phyloP scores from a whole-genome alignment of 2,797 vertebrate genomes.

The Phrynocephalus forsythii region DNA sequence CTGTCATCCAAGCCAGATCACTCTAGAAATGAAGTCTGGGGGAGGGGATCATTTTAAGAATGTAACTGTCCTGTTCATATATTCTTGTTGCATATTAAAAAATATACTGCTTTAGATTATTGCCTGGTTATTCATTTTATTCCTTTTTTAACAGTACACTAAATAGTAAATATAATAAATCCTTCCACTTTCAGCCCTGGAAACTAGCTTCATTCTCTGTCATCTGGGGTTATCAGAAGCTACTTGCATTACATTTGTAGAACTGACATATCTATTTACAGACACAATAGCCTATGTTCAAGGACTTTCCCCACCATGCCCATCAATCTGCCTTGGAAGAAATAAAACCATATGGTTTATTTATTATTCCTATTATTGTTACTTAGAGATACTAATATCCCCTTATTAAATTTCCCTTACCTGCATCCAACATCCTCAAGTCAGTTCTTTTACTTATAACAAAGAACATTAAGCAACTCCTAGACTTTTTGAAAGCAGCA shows the following conservation, averaged over 20 bases:
- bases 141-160: no score
- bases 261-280: conserved; percentile 77
- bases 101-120: conserved; percentile 36
- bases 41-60: conserved; percentile 66
- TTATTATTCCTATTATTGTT: conserved; percentile 40
- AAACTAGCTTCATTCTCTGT: conserved; percentile 70
- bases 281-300: conserved; percentile 75
- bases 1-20: conserved; percentile 59
- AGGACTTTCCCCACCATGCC: conserved; percentile 22
- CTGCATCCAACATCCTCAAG: conserved; percentile 54
- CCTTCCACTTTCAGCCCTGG: conserved; percentile 59
- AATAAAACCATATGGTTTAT: conserved; percentile 32
- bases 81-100: conserved; percentile 62
- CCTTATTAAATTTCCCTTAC: conserved; percentile 41
- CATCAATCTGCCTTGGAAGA: conserved; percentile 24
- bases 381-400: conserved; percentile 27
- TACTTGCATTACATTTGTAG: conserved; percentile 69
- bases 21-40: conserved; percentile 57
- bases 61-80: conserved; percentile 74
- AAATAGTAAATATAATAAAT: conserved; percentile 46
- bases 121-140: not conserved
- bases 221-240: conserved; percentile 71
- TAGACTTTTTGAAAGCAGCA: not conserved
- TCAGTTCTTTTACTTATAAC: conserved; percentile 67
- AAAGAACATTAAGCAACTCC: conserved; percentile 20